These are phyloP conservation scores for Caenorhabditis plicata DNA, from an alignment of 2,888 invertebrate species.

Conservation along the genomic window DNA sequence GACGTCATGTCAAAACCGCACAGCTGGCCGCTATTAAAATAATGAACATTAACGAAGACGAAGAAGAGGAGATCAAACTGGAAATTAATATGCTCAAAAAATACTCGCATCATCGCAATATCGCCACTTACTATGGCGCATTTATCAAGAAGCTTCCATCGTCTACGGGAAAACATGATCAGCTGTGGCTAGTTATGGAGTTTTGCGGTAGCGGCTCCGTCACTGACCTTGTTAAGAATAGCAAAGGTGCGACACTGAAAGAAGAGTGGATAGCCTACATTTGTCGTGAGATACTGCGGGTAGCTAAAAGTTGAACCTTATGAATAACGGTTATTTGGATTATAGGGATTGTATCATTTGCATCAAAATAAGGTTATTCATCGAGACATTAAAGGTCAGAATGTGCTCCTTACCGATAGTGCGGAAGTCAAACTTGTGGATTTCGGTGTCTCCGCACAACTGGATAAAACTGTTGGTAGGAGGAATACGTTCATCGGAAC, in stretches of 20 bases:
- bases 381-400: constrained; percentile 93
- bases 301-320: constrained; percentile 65
- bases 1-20: constrained; percentile 98
- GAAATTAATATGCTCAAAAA: constrained; percentile 99
- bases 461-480: constrained; percentile 96
- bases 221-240: constrained; percentile 97
- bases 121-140: constrained; percentile 99
- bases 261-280: constrained; percentile 99
- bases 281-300: constrained; percentile 79
- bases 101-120: constrained; percentile 97
- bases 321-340: not conserved
- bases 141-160: constrained; percentile 90
- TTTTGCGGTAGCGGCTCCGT: constrained; percentile 99
- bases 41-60: constrained; percentile 99
- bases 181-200: constrained; percentile 96
- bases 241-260: constrained; percentile 94
- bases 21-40: constrained; percentile 99
- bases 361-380: constrained; percentile 99
- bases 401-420: constrained; percentile 97
- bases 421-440: constrained; percentile 98
- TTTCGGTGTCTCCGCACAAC: constrained; percentile 97
- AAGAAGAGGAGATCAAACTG: constrained; percentile 98
- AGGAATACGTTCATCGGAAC: constrained; percentile 96
- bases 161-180: constrained; percentile 89
- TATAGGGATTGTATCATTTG: constrained; percentile 91